A percentile compares a stretch with the other conserved stretches of the same genome.
These are phyloP conservation scores for Oppia nitens DNA, from an alignment of 1,140 invertebrate genomes.

Conservation along the genomic window DNA sequence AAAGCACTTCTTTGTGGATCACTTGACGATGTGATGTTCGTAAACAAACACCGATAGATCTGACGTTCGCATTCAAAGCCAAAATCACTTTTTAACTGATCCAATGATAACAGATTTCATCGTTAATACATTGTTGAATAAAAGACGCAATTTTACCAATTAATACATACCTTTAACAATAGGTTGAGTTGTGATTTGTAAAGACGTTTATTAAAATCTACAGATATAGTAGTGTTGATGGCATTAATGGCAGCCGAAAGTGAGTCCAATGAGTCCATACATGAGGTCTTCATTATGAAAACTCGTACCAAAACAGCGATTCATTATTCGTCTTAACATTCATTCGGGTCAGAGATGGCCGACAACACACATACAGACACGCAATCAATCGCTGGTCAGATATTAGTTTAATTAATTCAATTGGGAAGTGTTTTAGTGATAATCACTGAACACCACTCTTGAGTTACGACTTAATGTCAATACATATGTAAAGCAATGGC, in stretches of 20 bases:
- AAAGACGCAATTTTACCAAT: no score
- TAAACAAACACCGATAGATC: constrained; percentile 8
- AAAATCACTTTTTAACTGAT: background rate
- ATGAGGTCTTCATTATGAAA: background rate
- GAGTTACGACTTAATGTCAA: no score
- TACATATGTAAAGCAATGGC: no score
- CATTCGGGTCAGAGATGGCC: background rate
- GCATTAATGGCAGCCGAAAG: background rate
- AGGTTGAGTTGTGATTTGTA: background rate
- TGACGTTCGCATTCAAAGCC: constrained; percentile 8
- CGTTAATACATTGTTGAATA: no score
- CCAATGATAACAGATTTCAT: no score
- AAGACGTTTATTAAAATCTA: background rate
- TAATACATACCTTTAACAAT: background rate
- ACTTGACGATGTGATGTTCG: background rate
- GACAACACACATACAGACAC: no score
- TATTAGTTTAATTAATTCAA: no score
- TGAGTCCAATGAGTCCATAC: background rate
- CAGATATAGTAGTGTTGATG: background rate
- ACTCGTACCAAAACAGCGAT: background rate
- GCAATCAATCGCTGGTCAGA: no score
- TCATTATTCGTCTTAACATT: background rate
- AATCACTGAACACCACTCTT: no score
- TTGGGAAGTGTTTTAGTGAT: no score
- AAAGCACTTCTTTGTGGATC: background rate